Base-by-base conservation (phyloP, 2,113 vertebrate genomes). In the Sinocyclocheilus anophthalmus region DNA sequence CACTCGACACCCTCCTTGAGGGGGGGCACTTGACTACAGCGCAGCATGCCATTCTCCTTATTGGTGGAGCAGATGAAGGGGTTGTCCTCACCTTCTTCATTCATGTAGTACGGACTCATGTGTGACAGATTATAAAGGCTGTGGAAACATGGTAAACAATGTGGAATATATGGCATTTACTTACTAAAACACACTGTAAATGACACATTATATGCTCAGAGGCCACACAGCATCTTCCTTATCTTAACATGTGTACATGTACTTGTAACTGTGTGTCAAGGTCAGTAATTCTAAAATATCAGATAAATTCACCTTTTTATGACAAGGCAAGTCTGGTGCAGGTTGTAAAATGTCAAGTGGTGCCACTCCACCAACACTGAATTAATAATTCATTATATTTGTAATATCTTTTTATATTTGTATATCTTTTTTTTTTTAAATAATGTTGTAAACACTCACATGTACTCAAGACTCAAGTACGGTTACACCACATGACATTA, bases 51-150 rank as follows among this genome's bases (percentile, higher is more conserved):
- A 0, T 98, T 99, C 86, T 99, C 97, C 0, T 96, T 95, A 72
- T 94, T 91, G 0, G 96, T 93, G 0, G 98, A 99, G 92, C 98
- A 99, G 95, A 99, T 99, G 87, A 98, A 99, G 0, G 97, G 98
- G 87, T 94, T 97, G 78, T 99, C 98, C 78, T 99, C 97, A 0
- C 96, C 95, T 4, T 98, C 97, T 80, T 99, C 97, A 0, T 96
- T 89, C 91, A 96, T 95, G 92, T 98, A 99, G 94, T 99, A 99
- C 0, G 94, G 90, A 84, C 92, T 93, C 75, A 97, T 93, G 88
- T 95, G 95, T 81, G 95, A 96, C 81, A 96, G 84, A 93, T 99
- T 99, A 93, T 96, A 96, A 0, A 94, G 95, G 91, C 98, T 99
- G 89, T 30, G 78, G 13, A 88, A 78, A 86, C 30, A 76, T 26